Base-by-base conservation (phyloP, 1,140 invertebrate genomes). In the Heliconius himera region DNA sequence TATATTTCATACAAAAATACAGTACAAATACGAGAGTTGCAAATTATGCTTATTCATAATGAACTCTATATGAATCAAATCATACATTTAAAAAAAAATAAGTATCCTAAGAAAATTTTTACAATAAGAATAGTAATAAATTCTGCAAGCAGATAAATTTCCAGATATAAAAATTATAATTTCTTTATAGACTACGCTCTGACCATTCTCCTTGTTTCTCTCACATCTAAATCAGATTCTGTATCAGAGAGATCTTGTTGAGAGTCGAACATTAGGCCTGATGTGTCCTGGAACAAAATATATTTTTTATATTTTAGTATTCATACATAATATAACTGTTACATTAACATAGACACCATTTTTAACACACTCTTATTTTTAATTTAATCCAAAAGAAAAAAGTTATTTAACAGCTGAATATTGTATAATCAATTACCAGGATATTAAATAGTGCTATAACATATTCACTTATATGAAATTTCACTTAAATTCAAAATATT, bases 181-280 rank as follows among this genome's bases (percentile, higher is more conserved):
- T 66, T 33, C 51, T 51, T 29, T 46, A 60, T 38, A 49, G 72
- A 46, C n/a, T 72, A 76, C 41, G 73, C 41, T 49, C 41, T 66
- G 66, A 85, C 73, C 13, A 86, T 73, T 78, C 76, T 74, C 56
- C 77, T 80, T 41, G 66, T 79, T 79, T 86, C 84, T 81, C 81
- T 85, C 3, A 86, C 82, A 79, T 91, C 90, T 54, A 89, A 20
- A 79, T 91, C 90, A 49, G 91, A 93, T 80, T 93, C 91, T 5
- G 90, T 91, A 36, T 93, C 91, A 0, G 91, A 93, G 41, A 87
- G 73, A 74, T 90, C 85, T 74, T 86, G 85, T 13, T 80, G 82
- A 5, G 84, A 70, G 8, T 87, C 81, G 36, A 91, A 81, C 5
- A 79, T 60, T 33, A 88, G 36, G 3, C 84, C 87, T 18, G 82